These are phyloP conservation scores for Oryzias sinensis DNA, from an alignment of 2,797 vertebrate species.

Conservation along the genomic window DNA sequence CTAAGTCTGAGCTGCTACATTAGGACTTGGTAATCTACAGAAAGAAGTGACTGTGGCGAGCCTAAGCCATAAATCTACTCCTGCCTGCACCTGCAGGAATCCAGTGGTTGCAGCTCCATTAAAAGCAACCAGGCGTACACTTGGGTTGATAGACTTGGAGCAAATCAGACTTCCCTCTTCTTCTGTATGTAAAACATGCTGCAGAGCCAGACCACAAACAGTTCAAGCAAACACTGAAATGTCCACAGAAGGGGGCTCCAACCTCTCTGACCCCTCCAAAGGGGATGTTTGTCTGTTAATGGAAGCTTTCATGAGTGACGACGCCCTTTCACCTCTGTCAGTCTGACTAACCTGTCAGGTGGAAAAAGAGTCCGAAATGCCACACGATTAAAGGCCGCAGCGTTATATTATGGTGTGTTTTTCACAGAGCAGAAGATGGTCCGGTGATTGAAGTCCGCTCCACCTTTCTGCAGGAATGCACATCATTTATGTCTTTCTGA, in stretches of 20 bases:
- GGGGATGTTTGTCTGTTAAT: conserved; percentile 4
- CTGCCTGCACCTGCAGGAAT: conserved; percentile 52
- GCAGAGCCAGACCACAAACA: conserved; percentile 31
- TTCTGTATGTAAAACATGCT: conserved; percentile 54
- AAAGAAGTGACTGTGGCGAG: conserved; percentile 45
- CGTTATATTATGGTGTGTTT: too few species aligned
- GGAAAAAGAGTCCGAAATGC: too few species aligned
- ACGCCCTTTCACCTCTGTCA: conserved; percentile 4
- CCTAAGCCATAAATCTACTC: conserved; percentile 63
- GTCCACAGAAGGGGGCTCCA: not conserved
- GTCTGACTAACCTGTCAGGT: not conserved
- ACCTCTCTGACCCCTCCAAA: conserved; percentile 20
- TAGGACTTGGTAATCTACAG: conserved; percentile 66
- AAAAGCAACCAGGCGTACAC: conserved; percentile 68
- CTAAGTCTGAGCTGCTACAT: conserved; percentile 69
- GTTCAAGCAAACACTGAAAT: conserved; percentile 3
- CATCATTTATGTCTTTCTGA: too few species aligned
- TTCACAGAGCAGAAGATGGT: too few species aligned
- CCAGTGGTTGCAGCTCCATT: conserved; percentile 46
- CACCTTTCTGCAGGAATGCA: too few species aligned
- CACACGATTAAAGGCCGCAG: too few species aligned
- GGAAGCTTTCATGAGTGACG: conserved; percentile 8
- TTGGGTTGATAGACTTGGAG: conserved; percentile 56
- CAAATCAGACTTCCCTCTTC: conserved; percentile 53
- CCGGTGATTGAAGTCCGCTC: too few species aligned